These are phyloP conservation scores for Tangara arthus DNA, from an alignment of 2,797 vertebrate genomes.

Conservation along the genomic window DNA sequence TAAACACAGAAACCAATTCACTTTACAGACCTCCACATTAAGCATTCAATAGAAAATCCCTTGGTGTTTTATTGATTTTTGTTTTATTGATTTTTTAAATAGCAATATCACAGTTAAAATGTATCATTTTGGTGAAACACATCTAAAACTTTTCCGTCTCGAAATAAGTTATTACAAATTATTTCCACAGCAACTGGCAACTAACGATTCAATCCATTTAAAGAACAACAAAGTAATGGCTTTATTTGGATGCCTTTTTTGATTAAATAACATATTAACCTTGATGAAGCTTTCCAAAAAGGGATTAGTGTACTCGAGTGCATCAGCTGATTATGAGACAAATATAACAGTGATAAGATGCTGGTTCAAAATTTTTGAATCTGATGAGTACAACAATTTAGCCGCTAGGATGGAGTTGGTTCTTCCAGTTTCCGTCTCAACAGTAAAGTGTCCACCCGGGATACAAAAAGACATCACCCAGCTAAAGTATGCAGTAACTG, in stretches of 20 bases:
- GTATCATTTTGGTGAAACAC: constrained; percentile 41
- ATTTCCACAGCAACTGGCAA: constrained; percentile 47
- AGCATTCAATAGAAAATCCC: constrained; percentile 60
- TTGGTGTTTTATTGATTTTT: constrained; percentile 47
- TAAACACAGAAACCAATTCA: constrained; percentile 63
- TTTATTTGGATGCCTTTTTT: constrained; percentile 57
- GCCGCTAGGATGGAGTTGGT: constrained; percentile 6
- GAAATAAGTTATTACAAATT: constrained; percentile 19
- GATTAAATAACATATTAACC: constrained; percentile 69
- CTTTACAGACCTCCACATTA: constrained; percentile 52
- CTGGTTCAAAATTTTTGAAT: constrained; percentile 52
- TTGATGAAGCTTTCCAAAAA: constrained; percentile 64
- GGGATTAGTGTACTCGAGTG: constrained; percentile 31
- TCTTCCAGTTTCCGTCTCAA: constrained; percentile 7
- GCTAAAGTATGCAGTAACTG: constrained; percentile 21
- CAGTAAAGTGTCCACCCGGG: not conserved
- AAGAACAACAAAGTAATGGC: constrained; percentile 53
- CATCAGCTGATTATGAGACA: constrained; percentile 54
- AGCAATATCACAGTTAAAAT: constrained; percentile 51
- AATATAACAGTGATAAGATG: constrained; percentile 41
- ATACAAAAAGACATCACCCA: constrained; percentile 1
- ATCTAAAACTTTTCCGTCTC: constrained; percentile 37
- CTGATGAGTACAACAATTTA: constrained; percentile 34
- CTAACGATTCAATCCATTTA: constrained; percentile 53
- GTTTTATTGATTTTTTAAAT: constrained; percentile 54